Conservation (phyloP, 1,140 invertebrate species). For the Elysia chlorotica region DNA sequence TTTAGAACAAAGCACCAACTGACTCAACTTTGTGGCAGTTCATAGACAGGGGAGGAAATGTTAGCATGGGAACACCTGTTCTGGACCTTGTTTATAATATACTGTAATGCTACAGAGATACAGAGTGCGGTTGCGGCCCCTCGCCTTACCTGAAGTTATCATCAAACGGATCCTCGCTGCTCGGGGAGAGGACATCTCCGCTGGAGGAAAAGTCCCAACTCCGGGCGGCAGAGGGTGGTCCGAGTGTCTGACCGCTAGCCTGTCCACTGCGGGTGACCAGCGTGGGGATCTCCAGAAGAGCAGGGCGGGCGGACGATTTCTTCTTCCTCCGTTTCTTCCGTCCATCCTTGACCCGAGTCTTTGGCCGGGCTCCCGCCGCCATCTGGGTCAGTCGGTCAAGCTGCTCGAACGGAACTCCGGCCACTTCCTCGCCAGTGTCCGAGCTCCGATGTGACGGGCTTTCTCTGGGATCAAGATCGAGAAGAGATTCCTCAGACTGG, state of each 20-base stretch:
- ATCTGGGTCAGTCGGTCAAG: not conserved
- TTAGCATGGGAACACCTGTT: not conserved
- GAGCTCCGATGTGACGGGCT: too few species aligned
- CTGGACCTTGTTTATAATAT: not conserved
- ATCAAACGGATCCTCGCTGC: constrained; percentile 17
- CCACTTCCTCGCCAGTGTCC: not conserved
- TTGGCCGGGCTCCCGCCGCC: not conserved
- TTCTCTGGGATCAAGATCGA: too few species aligned
- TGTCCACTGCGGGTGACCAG: too few species aligned
- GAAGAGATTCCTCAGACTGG: too few species aligned
- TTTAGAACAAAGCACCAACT: too few species aligned
- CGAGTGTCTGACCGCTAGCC: too few species aligned
- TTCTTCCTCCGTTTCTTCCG: not conserved
- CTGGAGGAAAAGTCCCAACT: not conserved
- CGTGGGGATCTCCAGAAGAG: too few species aligned
- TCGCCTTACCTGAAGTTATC: constrained; percentile 9
- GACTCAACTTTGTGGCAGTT: too few species aligned
- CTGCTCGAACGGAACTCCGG: not conserved
- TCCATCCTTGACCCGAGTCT: not conserved
- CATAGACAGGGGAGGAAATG: not conserved
- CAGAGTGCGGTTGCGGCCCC: not conserved
- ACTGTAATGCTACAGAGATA: not conserved
- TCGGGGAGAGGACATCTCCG: constrained; percentile 12
- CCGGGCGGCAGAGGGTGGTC: not conserved
- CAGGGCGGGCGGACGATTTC: not conserved